Percentiles rank a stretch among this genome's conserved stretches.
Evolutionary conservation across 2,113 vertebrate species (phyloP).

Genomic region (Ancistrus triradiatus): DNA sequence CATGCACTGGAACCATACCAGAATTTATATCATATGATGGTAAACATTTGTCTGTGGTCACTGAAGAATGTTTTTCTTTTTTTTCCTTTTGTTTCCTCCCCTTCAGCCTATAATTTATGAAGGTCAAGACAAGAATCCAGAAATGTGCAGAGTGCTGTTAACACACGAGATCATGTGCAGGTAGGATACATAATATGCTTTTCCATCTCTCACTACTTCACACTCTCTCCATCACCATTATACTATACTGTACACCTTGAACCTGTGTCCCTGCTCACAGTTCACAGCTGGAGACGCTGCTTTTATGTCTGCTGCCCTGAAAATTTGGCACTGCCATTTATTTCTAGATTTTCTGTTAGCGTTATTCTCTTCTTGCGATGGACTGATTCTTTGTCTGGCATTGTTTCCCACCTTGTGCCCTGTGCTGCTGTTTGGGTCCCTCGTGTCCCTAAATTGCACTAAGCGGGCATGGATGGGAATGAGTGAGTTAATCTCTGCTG

Average conservation of each 20-base stretch:
- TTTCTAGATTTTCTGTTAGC: no score
- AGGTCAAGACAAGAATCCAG: conserved; percentile 50
- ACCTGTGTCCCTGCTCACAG: not conserved
- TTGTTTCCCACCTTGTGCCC: no score
- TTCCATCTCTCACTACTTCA: conserved; percentile 33
- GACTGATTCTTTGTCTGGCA: no score
- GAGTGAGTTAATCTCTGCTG: no score
- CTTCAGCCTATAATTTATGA: conserved; percentile 45
- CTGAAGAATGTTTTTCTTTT: conserved; percentile 9
- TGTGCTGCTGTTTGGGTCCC: no score
- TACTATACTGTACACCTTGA: conserved; percentile 36
- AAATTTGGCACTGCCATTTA: conserved; percentile 13
- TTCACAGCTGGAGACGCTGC: conserved; percentile 4
- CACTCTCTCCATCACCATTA: conserved; percentile 55
- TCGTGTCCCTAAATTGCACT: no score
- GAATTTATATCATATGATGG: not conserved
- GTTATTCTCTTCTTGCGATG: no score
- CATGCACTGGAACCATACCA: not conserved
- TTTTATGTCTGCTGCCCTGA: conserved; percentile 23
- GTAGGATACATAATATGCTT: conserved; percentile 17
- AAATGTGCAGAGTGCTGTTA: conserved; percentile 45
- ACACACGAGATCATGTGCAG: conserved; percentile 50
- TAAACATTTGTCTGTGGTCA: no score
- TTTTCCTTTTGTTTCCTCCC: conserved; percentile 10
- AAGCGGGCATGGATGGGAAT: no score